phyloP scores from a whole-genome alignment of 2,797 vertebrate species.

The Natrix natrix region DNA sequence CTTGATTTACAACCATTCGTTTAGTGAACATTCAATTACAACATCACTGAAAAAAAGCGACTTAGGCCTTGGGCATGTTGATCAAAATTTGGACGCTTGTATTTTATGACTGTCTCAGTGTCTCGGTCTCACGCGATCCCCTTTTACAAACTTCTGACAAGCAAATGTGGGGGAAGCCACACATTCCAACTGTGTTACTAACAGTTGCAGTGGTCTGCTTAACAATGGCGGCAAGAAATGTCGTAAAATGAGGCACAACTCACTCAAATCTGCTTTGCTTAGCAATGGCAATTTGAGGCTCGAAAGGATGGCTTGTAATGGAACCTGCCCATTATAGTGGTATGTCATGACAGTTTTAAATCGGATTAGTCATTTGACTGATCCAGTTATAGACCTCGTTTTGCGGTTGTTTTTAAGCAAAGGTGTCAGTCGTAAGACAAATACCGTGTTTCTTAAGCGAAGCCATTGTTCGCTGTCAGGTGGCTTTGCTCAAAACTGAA shows the following conservation, averaged over 20 bases:
- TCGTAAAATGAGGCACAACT: not conserved
- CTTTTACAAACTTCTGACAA: not conserved
- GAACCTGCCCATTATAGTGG: not conserved
- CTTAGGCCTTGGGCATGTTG: not conserved
- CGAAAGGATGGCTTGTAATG: not conserved
- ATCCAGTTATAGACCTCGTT: not conserved
- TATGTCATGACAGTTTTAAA: not conserved
- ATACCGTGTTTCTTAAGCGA: not conserved
- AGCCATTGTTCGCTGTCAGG: not conserved
- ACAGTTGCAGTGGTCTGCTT: not conserved
- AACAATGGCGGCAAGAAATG: not conserved
- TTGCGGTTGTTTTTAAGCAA: not conserved
- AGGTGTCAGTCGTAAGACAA: not conserved
- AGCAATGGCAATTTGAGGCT: not conserved
- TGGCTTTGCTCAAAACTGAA: not conserved
- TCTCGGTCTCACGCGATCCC: rapidly evolving
- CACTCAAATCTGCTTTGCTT: not conserved
- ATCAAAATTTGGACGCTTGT: not conserved
- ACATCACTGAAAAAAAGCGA: not conserved
- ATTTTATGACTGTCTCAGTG: not conserved
- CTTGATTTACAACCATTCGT: not conserved
- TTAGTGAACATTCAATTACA: not conserved
- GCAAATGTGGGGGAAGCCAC: not conserved
- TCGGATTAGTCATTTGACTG: not conserved
- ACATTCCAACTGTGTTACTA: not conserved